Evolutionary conservation across 2,888 invertebrate genomes (phyloP).

Genomic region (Eilema depressum): DNA sequence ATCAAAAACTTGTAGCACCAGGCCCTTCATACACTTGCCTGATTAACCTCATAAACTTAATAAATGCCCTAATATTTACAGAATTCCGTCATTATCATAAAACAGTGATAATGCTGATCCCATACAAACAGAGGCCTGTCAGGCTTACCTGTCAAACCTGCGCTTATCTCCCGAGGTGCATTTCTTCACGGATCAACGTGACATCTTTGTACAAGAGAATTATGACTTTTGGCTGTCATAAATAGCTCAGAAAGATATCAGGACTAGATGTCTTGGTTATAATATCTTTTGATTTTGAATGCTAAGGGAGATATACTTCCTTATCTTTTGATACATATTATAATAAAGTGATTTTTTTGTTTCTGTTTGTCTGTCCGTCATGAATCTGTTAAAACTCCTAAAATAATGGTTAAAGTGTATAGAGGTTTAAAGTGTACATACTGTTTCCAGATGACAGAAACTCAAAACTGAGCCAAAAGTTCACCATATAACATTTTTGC

Average conservation of each 20-base stretch:
- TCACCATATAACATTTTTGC: no score
- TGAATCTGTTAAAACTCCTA: no score
- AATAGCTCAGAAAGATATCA: slow-evolving; percentile 13
- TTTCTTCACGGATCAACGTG: slow-evolving; percentile 46
- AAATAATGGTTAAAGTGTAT: no score
- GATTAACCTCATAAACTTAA: slow-evolving; percentile 8
- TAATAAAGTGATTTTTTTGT: no score
- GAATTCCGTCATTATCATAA: slow-evolving; percentile 26
- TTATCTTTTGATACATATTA: no score
- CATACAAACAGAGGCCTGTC: slow-evolving; percentile 45
- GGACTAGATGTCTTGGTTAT: background rate
- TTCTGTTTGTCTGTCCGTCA: no score
- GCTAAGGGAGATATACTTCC: no score
- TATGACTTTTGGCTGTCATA: slow-evolving; percentile 16
- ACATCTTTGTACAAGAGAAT: slow-evolving; percentile 37
- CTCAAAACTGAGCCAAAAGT: no score
- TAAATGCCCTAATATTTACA: slow-evolving; percentile 40
- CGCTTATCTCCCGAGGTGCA: slow-evolving; percentile 45
- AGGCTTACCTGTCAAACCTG: slow-evolving; percentile 36
- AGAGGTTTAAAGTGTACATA: no score
- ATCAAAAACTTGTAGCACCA: background rate
- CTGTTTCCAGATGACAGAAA: no score
- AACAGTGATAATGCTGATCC: slow-evolving; percentile 43
- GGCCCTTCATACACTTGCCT: background rate
- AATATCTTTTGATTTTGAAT: background rate